Conservation (phyloP, 2,888 invertebrate species). For the Conops quadrifasciatus region DNA sequence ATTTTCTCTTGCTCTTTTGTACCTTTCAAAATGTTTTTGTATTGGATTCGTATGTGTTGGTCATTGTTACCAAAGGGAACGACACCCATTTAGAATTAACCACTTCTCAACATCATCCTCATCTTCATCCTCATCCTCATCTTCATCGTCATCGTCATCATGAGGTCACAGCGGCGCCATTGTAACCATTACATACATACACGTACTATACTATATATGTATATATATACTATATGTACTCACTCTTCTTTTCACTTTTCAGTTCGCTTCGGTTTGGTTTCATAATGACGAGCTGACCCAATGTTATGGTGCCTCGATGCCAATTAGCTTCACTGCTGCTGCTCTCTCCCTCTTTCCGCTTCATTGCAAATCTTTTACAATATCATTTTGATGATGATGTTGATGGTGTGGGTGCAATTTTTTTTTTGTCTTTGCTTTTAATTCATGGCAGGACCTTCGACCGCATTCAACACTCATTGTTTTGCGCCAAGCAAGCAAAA, state of each 20-base stretch:
- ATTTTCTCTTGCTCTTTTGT: slow-evolving; percentile 9
- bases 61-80: too few species aligned
- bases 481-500: too few species aligned
- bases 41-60: too few species aligned
- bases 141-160: slow-evolving; percentile 5
- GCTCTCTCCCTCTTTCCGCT: too few species aligned
- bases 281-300: not conserved
- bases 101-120: not conserved
- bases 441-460: slow-evolving; percentile 21
- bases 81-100: not conserved
- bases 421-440: slow-evolving; percentile 5
- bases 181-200: not conserved
- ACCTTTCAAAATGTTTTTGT: not conserved
- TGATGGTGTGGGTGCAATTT: not conserved
- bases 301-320: not conserved
- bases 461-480: not conserved
- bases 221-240: too few species aligned
- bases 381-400: too few species aligned
- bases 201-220: too few species aligned
- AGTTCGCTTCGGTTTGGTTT: too few species aligned
- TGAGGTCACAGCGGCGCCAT: not conserved
- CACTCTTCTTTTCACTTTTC: too few species aligned
- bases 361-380: too few species aligned
- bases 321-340: too few species aligned
- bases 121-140: not conserved